phyloP scores from a whole-genome alignment of 2,113 vertebrate genomes.

The Ibidorhyncha struthersii region DNA sequence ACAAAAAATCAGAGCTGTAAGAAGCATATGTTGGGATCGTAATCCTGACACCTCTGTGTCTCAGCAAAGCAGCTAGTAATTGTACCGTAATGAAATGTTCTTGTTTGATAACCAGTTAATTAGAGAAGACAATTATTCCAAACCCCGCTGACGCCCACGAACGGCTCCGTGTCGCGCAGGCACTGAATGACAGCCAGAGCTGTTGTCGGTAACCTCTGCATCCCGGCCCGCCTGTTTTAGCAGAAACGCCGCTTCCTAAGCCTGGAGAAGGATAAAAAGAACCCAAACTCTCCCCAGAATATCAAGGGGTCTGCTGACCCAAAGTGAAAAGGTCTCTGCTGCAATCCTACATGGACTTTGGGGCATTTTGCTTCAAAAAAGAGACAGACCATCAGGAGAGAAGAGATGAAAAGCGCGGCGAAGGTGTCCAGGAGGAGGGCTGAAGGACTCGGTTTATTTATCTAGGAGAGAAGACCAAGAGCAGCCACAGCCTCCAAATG shows the following conservation, averaged over 20 bases:
- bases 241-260: background rate
- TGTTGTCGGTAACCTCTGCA: background rate
- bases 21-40: slow-evolving; percentile 82
- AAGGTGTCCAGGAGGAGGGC: background rate
- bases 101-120: slow-evolving; percentile 95
- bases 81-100: slow-evolving; percentile 91
- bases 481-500: background rate
- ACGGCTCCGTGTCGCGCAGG: background rate
- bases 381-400: background rate
- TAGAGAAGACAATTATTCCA: slow-evolving; percentile 87
- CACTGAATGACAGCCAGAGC: background rate
- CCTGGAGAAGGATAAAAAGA: background rate
- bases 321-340: background rate
- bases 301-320: rapidly evolving
- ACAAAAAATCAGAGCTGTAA: slow-evolving; percentile 74
- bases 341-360: background rate
- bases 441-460: background rate
- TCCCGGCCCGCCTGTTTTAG: background rate
- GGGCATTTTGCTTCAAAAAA: background rate
- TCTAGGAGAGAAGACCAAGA: background rate
- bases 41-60: slow-evolving; percentile 84
- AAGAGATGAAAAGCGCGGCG: background rate
- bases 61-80: slow-evolving; percentile 87
- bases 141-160: slow-evolving; percentile 78
- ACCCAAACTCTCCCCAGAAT: background rate